phyloP scores from a whole-genome alignment of 1,140 invertebrate genomes.

The Archivesica marissinica region DNA sequence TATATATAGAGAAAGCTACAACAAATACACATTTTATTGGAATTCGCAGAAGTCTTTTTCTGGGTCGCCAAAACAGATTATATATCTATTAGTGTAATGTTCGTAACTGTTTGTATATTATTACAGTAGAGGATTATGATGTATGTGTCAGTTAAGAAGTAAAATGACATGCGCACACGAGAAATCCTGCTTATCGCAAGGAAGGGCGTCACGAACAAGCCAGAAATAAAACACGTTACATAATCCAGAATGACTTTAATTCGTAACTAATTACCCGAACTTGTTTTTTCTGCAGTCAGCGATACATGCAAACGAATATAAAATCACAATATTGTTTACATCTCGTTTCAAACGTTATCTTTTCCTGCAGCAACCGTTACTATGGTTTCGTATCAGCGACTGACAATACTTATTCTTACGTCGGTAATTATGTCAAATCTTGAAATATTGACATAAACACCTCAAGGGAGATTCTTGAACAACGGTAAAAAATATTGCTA shows the following conservation, averaged over 20 bases:
- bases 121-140: conserved; percentile 36
- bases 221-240: conserved; percentile 38
- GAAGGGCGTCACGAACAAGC: conserved; percentile 12
- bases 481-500: conserved; percentile 5
- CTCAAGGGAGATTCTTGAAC: not conserved
- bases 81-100: conserved; percentile 14
- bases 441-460: conserved; percentile 33
- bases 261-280: conserved; percentile 30
- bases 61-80: not conserved
- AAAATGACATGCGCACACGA: not conserved
- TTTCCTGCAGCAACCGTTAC: conserved; percentile 8
- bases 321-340: conserved; percentile 48
- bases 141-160: not conserved
- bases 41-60: not conserved
- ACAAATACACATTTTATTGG: conserved; percentile 26
- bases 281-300: conserved; percentile 11
- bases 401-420: conserved; percentile 31
- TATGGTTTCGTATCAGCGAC: conserved; percentile 34
- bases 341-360: conserved; percentile 36
- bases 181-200: conserved; percentile 17
- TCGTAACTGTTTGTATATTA: conserved; percentile 29
- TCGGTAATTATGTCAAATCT: conserved; percentile 25
- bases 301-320: conserved; percentile 33
- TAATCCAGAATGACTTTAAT: conserved; percentile 44
- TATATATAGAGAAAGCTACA: too few species aligned